These are phyloP conservation scores for Budorcas taxicolor DNA, from an alignment of 2,113 vertebrate genomes.

Conservation along the genomic window DNA sequence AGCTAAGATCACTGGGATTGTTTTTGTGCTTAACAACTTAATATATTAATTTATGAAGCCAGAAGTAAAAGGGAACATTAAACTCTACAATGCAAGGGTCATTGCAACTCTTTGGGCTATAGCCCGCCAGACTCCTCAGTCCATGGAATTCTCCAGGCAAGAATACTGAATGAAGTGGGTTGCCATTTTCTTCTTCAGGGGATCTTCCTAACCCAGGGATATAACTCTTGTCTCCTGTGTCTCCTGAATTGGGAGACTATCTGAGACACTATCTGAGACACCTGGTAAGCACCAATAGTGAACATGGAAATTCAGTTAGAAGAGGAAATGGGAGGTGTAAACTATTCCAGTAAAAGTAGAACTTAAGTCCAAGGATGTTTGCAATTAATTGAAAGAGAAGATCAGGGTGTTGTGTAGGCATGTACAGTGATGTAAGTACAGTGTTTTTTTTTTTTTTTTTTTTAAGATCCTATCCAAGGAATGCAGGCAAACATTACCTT, in stretches of 20 bases:
- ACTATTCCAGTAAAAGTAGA: background rate
- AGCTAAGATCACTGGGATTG: accelerated
- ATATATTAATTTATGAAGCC: background rate
- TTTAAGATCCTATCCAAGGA: no score
- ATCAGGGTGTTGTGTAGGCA: background rate
- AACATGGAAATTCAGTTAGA: background rate
- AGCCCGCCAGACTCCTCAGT: background rate
- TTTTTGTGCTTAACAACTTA: background rate
- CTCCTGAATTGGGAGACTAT: background rate
- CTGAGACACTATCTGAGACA: background rate
- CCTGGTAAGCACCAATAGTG: background rate
- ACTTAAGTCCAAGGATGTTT: background rate
- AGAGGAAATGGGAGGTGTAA: background rate
- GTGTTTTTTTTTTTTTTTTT: accelerated
- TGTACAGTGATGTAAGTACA: background rate
- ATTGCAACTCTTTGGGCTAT: background rate
- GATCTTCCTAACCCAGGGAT: background rate
- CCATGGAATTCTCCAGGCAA: background rate
- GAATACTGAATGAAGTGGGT: background rate
- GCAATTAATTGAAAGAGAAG: background rate
- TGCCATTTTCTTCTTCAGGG: background rate
- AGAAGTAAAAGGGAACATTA: background rate
- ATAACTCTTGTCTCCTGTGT: background rate
- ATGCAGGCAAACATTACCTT: background rate
- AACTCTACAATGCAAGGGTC: background rate